phyloP scores from a whole-genome alignment of 2,797 vertebrate genomes.

The Acropternis orthonyx region DNA sequence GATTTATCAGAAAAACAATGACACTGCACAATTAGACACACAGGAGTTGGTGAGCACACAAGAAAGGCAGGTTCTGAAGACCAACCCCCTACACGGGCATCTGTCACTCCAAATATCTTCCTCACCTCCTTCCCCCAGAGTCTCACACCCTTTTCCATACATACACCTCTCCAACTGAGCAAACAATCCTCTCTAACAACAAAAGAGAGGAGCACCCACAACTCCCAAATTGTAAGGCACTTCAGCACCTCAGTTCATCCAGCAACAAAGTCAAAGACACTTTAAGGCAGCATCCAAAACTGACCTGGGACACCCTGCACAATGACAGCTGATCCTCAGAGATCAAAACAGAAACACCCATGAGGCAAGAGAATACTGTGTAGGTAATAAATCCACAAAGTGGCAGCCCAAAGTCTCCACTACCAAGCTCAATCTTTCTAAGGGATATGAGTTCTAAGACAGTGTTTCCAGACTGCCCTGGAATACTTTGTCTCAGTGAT shows the following conservation, averaged over 20 bases:
- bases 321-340: not conserved
- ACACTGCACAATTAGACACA: not conserved
- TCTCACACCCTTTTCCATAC: not conserved
- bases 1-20: not conserved
- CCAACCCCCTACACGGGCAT: not conserved
- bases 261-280: not conserved
- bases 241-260: not conserved
- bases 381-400: not conserved
- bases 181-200: not conserved
- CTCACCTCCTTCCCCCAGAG: not conserved
- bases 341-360: not conserved
- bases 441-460: not conserved
- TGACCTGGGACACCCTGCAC: not conserved
- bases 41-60: not conserved
- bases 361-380: not conserved
- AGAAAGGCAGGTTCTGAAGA: not conserved
- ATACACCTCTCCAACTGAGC: too few relatives aligned
- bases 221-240: rapidly evolving
- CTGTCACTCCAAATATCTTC: rapidly evolving
- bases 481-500: not conserved
- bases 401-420: not conserved
- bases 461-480: not conserved
- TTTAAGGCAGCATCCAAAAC: not conserved
- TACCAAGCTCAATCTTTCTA: not conserved
- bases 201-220: not conserved